phyloP scores from a whole-genome alignment of 2,113 vertebrate species.

The Chionis minor region DNA sequence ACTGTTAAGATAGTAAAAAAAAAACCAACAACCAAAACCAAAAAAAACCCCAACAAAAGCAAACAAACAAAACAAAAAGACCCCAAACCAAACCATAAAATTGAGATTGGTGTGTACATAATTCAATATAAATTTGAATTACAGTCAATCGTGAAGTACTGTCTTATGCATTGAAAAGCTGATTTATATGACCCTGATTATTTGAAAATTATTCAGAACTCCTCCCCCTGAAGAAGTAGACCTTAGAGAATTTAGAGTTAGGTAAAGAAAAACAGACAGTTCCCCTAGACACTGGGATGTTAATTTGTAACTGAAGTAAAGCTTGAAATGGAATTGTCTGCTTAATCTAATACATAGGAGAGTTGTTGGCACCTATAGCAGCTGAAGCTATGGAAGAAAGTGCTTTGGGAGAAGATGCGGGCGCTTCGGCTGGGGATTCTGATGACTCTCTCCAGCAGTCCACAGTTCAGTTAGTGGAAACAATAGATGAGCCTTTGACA shows the following conservation, averaged over 20 bases:
- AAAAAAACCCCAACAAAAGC: background rate
- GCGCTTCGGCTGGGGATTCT: slow-evolving; percentile 83
- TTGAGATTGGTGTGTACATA: background rate
- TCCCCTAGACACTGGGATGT: background rate
- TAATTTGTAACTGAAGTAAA: background rate
- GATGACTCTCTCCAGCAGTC: slow-evolving; percentile 89
- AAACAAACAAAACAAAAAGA: background rate
- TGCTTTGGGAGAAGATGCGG: slow-evolving; percentile 85
- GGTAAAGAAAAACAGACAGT: background rate
- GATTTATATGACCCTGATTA: background rate
- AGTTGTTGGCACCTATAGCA: slow-evolving; percentile 86
- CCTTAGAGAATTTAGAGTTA: background rate
- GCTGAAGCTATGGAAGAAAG: slow-evolving; percentile 92
- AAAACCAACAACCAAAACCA: background rate
- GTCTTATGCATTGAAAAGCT: background rate
- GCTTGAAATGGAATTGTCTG: background rate
- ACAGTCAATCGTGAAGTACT: background rate
- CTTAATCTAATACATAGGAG: slow-evolving; percentile 75
- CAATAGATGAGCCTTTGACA: slow-evolving; percentile 91
- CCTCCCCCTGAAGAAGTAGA: background rate
- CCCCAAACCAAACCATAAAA: background rate
- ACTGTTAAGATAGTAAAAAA: background rate
- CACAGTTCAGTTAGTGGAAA: slow-evolving; percentile 88
- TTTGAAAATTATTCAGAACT: background rate
- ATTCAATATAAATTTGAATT: background rate